Evolutionary conservation across 1,140 invertebrate species (phyloP).

Genomic region (Apis laboriosa): DNA sequence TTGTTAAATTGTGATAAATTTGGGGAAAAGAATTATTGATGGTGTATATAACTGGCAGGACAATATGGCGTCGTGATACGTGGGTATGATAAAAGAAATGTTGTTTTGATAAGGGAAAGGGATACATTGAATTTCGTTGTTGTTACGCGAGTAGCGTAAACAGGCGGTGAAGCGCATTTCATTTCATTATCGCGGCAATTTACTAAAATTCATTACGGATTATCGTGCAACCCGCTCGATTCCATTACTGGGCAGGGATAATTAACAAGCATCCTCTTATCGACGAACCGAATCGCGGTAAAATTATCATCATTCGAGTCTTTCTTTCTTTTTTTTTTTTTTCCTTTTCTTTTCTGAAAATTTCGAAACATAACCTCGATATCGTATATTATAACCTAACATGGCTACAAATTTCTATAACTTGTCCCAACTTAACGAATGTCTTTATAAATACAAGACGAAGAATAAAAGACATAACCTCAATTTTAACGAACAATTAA

Average conservation of each 20-base stretch:
- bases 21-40: too few relatives aligned
- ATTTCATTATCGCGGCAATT: slow-evolving; percentile 22
- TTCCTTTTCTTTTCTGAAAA: too few relatives aligned
- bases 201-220: slow-evolving; percentile 36
- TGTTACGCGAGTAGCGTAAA: background rate
- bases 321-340: too few relatives aligned
- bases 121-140: background rate
- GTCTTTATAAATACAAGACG: too few relatives aligned
- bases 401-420: too few relatives aligned
- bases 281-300: background rate
- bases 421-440: too few relatives aligned
- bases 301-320: slow-evolving; percentile 2
- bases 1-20: too few relatives aligned
- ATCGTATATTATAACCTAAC: too few relatives aligned
- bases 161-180: background rate
- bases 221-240: slow-evolving; percentile 13
- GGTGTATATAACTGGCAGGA: background rate
- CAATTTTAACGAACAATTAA: background rate
- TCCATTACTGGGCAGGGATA: slow-evolving; percentile 11
- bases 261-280: slow-evolving; percentile 22
- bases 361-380: background rate
- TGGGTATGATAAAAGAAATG: background rate
- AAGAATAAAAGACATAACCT: background rate
- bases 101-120: background rate
- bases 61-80: background rate